Evolutionary conservation across 2,888 invertebrate genomes (phyloP), one percentile per base, ranked within the genome.

Genomic region (Macrosoma leucophasiata): DNA sequence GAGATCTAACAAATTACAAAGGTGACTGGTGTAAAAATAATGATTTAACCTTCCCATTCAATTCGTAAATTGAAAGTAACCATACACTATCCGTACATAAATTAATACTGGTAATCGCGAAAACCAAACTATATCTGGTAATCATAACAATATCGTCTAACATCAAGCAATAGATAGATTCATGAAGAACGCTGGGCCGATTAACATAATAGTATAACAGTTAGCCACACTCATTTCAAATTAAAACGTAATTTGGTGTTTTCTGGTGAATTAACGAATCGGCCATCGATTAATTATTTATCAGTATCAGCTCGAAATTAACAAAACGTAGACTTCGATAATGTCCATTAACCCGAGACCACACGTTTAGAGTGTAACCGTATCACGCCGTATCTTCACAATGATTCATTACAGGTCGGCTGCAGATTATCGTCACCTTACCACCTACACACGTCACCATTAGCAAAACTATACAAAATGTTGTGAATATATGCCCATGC

Each of bases 331-430:
- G 75, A 57, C 53, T 64, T 73, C 62, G 68, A 69, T 76, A 74
- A 76, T 60, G 75, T 68, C 53, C 59, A 79, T 82, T 84, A 84
- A 84, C 82, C 64, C 57, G 84, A 84, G 84, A 84, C 84, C 84
- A 84, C 82, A 84, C 65, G 66, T 74, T 66, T 65, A 63, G 66
- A 33, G 42, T 29, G 43, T 47, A 39, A 41, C 33, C 35, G 27
- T 31, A 36, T 43, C 31, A 43, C 46, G 69, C 65, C 72, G 72
- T 75, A 63, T 59, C 56, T 73, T 67, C 65, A 67, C 63, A 53
- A 60, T 56, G 54, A 66, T 70, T 72, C 63, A 63, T 77, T 79
- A 48, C 79, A 79, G 79, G 70, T 76, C 62, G 52, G 59, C 65
- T 63, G 73, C 59, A 65, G 66, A 57, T 48, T 56, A 59, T 59